Evolutionary conservation across 2,888 invertebrate genomes (phyloP).

Genomic region (Cenopis cana): DNA sequence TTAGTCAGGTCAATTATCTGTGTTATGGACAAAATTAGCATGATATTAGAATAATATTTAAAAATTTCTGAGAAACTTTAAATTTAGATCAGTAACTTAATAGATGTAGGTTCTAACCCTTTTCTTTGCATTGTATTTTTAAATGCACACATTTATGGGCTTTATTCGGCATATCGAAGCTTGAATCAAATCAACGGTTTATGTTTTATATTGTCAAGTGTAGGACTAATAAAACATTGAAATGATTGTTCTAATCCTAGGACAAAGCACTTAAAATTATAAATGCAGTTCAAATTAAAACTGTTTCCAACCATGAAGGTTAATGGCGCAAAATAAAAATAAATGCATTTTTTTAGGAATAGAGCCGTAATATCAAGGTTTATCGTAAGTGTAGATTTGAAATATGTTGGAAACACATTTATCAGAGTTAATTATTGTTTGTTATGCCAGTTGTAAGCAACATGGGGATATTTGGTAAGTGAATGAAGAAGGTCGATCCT

Average conservation of each 20-base stretch:
- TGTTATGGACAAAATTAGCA: conserved; percentile 23
- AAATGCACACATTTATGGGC: background rate
- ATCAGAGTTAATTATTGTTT: conserved; percentile 5
- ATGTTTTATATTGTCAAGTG: background rate
- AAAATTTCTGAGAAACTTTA: background rate
- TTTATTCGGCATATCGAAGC: background rate
- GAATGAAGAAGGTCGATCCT: background rate
- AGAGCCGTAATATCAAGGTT: conserved; percentile 19
- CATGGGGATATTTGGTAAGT: background rate
- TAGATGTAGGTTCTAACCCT: background rate
- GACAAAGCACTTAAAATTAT: background rate
- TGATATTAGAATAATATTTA: conserved; percentile 25
- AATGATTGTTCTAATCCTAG: background rate
- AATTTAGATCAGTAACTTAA: background rate
- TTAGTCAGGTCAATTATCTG: conserved; percentile 22
- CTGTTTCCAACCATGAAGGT: conserved; percentile 27
- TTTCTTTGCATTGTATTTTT: background rate
- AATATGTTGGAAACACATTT: background rate
- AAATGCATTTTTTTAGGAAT: conserved; percentile 18
- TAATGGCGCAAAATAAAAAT: conserved; percentile 27
- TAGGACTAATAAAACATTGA: background rate
- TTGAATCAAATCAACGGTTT: background rate
- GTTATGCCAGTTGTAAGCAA: background rate
- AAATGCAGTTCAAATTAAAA: conserved; percentile 10
- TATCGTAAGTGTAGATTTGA: background rate